Evolutionary conservation across 2,888 invertebrate species (phyloP).

Genomic region (Heliconius ethilla): DNA sequence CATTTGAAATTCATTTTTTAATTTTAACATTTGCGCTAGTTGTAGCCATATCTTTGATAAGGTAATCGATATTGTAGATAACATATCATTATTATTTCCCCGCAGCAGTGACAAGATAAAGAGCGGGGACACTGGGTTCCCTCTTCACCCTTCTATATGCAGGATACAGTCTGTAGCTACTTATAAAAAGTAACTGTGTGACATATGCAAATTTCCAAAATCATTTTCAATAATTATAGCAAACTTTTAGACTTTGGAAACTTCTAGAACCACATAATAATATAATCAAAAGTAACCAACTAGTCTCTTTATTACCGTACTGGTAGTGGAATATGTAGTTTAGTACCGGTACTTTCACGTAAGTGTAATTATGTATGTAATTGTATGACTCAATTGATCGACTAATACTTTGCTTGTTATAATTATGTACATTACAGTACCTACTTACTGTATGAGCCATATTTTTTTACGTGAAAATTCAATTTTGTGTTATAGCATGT

Average conservation of each 20-base stretch:
- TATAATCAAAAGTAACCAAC: neutral
- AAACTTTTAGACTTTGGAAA: neutral
- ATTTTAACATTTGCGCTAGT: neutral
- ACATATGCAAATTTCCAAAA: too few relatives aligned
- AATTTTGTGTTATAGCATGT: neutral
- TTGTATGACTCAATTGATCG: constrained; percentile 38
- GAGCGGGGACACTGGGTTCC: neutral
- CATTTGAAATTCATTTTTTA: too few relatives aligned
- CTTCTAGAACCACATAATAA: neutral
- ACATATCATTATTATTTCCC: neutral
- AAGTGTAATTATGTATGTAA: constrained; percentile 36
- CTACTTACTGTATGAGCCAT: neutral
- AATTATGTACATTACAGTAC: neutral
- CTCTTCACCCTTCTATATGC: neutral
- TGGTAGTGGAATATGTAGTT: neutral
- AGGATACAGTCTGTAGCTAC: neutral
- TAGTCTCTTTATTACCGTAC: neutral
- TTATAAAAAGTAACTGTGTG: too few relatives aligned
- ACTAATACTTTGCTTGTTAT: constrained; percentile 16
- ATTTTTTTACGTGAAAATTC: neutral
- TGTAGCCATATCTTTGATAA: neutral
- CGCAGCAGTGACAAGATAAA: too few relatives aligned
- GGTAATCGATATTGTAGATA: neutral
- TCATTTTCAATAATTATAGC: too few relatives aligned
- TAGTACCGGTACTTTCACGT: constrained; percentile 28